These are phyloP conservation scores for Euclidia mi DNA, from an alignment of 2,888 invertebrate species.

Conservation along the genomic window DNA sequence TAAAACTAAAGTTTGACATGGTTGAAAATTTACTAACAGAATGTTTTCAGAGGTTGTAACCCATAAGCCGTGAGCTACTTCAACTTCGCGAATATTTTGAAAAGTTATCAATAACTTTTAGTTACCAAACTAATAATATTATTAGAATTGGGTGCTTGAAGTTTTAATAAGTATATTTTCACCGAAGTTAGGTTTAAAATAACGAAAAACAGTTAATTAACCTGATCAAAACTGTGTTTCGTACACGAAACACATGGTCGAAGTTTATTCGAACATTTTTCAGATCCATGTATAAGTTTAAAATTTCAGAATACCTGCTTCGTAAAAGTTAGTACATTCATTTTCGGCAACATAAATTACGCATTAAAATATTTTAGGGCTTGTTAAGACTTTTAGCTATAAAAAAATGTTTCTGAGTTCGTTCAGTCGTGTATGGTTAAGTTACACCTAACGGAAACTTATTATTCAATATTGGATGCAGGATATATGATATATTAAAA, in stretches of 20 bases:
- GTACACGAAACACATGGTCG: slow-evolving; percentile 51
- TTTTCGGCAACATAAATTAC: too few species aligned
- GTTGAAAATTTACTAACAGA: slow-evolving; percentile 8
- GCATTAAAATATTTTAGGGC: too few species aligned
- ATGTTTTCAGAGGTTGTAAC: slow-evolving; percentile 15
- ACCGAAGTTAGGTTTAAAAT: too few species aligned
- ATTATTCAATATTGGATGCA: neutral
- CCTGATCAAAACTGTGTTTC: slow-evolving; percentile 49
- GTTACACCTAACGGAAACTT: neutral
- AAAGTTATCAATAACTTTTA: slow-evolving; percentile 33
- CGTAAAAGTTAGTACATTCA: neutral
- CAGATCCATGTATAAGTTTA: slow-evolving; percentile 16
- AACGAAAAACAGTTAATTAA: too few species aligned
- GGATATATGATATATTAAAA: too few species aligned
- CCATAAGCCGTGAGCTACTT: slow-evolving; percentile 10
- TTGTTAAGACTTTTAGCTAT: too few species aligned
- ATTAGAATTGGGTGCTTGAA: slow-evolving; percentile 22
- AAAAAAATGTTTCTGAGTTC: too few species aligned
- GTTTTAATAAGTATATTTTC: slow-evolving; percentile 41
- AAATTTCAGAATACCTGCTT: slow-evolving; percentile 6
- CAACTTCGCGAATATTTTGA: slow-evolving; percentile 24
- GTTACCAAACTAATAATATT: slow-evolving; percentile 9
- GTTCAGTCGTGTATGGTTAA: too few species aligned
- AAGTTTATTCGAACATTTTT: slow-evolving; percentile 36
- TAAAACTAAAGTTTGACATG: slow-evolving; percentile 3